phyloP scores from a whole-genome alignment of 2,888 invertebrate species.

The Aporophyla nigra region DNA sequence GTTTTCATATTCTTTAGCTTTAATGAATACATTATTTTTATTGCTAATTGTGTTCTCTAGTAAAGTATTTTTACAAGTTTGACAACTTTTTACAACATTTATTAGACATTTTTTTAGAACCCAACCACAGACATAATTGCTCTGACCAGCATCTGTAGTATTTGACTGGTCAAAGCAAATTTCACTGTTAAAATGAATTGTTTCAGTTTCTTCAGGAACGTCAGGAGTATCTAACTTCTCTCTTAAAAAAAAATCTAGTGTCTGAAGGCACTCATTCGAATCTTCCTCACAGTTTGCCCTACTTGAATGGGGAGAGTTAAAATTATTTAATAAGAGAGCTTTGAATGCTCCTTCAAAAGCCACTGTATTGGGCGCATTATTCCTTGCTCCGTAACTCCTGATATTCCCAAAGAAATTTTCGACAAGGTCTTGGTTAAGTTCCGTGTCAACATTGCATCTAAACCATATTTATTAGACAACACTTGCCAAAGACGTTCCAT shows the following conservation, averaged over 20 bases:
- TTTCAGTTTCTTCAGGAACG: constrained; percentile 4
- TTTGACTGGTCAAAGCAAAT: not conserved
- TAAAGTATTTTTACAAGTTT: constrained; percentile 19
- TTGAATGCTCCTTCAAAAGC: constrained; percentile 21
- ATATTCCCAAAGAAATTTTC: constrained; percentile 13
- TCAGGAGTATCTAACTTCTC: not conserved
- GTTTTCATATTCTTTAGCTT: constrained; percentile 27
- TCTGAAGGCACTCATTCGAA: constrained; percentile 38
- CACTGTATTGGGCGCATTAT: constrained; percentile 8
- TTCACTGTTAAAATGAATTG: constrained; percentile 6
- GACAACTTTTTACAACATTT: constrained; percentile 33
- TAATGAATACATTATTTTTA: constrained; percentile 11
- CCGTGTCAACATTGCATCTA: constrained; percentile 62
- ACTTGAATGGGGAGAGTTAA: constrained; percentile 16
- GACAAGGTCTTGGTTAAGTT: constrained; percentile 45
- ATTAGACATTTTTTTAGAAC: not conserved
- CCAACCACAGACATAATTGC: constrained; percentile 43
- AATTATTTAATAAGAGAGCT: not conserved
- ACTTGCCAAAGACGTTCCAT: constrained; percentile 29
- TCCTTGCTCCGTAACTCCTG: constrained; percentile 8
- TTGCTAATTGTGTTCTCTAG: constrained; percentile 1
- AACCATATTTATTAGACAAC: constrained; percentile 56
- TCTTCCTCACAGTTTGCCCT: constrained; percentile 61
- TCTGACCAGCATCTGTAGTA: constrained; percentile 29
- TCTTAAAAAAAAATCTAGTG: not conserved